These are phyloP conservation scores for Xiphophorus couchianus DNA, from an alignment of 2,113 vertebrate genomes.

Conservation along the genomic window DNA sequence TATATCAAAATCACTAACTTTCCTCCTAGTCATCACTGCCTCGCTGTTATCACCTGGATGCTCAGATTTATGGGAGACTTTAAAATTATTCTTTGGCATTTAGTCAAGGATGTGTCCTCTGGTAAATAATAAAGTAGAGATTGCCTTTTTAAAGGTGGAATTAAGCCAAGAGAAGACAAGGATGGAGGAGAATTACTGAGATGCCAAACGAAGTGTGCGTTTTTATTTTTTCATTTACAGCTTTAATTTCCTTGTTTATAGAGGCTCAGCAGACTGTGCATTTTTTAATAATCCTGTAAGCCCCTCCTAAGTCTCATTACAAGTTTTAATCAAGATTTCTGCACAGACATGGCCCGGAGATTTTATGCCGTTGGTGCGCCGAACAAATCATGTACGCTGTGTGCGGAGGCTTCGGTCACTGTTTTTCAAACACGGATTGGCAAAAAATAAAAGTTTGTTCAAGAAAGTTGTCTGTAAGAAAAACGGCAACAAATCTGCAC, in stretches of 20 bases:
- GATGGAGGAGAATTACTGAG: slow-evolving; percentile 44
- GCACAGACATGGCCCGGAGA: background rate
- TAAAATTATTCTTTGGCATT: slow-evolving; percentile 48
- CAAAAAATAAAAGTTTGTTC: background rate
- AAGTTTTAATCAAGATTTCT: slow-evolving; percentile 13
- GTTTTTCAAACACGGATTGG: background rate
- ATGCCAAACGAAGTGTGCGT: slow-evolving; percentile 33
- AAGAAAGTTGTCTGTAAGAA: background rate
- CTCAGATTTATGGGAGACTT: slow-evolving; percentile 46
- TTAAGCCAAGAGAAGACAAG: slow-evolving; percentile 20
- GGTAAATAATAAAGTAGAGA: slow-evolving; percentile 51
- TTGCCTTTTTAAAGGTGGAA: background rate
- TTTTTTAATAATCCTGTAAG: slow-evolving; percentile 11
- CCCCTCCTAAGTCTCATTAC: background rate
- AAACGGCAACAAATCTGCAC: background rate
- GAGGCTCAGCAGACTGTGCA: background rate
- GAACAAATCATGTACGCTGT: background rate
- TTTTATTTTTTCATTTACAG: slow-evolving; percentile 18
- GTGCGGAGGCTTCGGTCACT: background rate
- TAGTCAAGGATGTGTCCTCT: slow-evolving; percentile 63
- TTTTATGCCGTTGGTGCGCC: background rate
- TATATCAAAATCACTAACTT: slow-evolving; percentile 60
- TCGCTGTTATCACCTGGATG: slow-evolving; percentile 38
- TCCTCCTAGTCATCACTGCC: slow-evolving; percentile 19
- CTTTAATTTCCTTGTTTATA: slow-evolving; percentile 20